A percentile compares a stretch with the other conserved stretches of the same genome.
phyloP scores from a whole-genome alignment of 1,140 invertebrate genomes.

The Megalopta genalis region DNA sequence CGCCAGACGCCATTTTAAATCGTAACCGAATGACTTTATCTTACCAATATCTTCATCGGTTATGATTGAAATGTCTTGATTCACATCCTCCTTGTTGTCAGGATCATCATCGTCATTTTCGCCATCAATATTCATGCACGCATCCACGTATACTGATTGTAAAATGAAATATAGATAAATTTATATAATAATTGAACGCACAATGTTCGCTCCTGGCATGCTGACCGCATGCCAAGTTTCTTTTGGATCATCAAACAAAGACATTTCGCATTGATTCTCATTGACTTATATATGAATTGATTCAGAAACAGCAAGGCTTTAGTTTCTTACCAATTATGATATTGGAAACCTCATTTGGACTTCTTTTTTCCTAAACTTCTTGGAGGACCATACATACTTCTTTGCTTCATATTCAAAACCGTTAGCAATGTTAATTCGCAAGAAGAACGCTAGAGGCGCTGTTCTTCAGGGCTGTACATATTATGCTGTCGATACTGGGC shows the following conservation, averaged over 20 bases:
- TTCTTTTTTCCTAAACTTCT: not conserved
- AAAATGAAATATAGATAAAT: not conserved
- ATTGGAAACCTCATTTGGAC: not conserved
- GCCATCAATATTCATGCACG: not conserved
- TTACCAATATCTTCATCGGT: not conserved
- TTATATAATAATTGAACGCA: too few relatives aligned
- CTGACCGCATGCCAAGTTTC: not conserved
- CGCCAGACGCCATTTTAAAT: slow-evolving; percentile 10
- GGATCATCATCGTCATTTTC: not conserved
- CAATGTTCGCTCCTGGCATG: too few relatives aligned
- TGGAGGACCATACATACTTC: not conserved
- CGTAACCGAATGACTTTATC: not conserved
- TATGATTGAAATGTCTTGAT: not conserved
- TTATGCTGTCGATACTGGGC: not conserved
- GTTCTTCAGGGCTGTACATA: not conserved
- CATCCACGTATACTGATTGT: not conserved
- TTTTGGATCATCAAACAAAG: not conserved
- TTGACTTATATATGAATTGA: not conserved
- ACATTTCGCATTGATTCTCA: not conserved
- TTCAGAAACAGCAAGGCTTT: not conserved
- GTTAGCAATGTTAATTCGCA: not conserved
- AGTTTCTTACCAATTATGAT: not conserved
- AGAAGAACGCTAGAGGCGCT: not conserved
- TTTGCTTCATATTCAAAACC: not conserved
- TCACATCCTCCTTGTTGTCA: not conserved